Conservation (phyloP, 1,140 invertebrate species). For the Hypothenemus hampei region DNA sequence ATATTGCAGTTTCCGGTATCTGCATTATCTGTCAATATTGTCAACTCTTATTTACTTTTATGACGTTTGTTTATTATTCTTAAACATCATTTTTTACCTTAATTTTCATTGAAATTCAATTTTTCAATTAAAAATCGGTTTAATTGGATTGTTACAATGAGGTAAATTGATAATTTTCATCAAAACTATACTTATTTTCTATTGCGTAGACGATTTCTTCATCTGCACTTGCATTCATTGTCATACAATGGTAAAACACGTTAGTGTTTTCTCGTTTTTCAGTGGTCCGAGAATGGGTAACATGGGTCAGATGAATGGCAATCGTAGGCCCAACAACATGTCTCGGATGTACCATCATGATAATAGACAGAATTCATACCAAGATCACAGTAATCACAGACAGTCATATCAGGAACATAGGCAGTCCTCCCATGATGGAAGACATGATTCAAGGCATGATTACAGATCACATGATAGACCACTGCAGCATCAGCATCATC, state of each 20-base stretch:
- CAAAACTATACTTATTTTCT: too few relatives aligned
- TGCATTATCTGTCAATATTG: background rate
- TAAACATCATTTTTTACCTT: too few relatives aligned
- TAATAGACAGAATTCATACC: conserved; percentile 1
- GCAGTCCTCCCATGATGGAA: conserved; percentile 18
- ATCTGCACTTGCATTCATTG: background rate
- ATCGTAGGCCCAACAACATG: conserved; percentile 18
- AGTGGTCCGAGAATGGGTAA: conserved; percentile 25
- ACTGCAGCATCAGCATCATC: conserved; percentile 3
- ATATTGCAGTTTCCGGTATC: background rate
- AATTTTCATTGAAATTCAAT: too few relatives aligned
- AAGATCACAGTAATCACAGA: conserved; percentile 21
- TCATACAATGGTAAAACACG: too few relatives aligned
- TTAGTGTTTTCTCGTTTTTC: conserved; percentile 1
- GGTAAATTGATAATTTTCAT: too few relatives aligned
- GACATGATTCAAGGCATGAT: conserved; percentile 16
- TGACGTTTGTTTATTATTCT: conserved; percentile 20
- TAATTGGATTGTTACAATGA: too few relatives aligned
- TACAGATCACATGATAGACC: conserved; percentile 2
- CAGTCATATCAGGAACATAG: conserved; percentile 23
- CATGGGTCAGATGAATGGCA: conserved; percentile 24
- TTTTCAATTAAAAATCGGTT: too few relatives aligned
- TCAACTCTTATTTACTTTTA: conserved; percentile 19
- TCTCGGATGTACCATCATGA: conserved; percentile 14
- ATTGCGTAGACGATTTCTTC: background rate